Evolutionary conservation across 2,888 invertebrate species (phyloP).

Genomic region (Leucophenga montana): DNA sequence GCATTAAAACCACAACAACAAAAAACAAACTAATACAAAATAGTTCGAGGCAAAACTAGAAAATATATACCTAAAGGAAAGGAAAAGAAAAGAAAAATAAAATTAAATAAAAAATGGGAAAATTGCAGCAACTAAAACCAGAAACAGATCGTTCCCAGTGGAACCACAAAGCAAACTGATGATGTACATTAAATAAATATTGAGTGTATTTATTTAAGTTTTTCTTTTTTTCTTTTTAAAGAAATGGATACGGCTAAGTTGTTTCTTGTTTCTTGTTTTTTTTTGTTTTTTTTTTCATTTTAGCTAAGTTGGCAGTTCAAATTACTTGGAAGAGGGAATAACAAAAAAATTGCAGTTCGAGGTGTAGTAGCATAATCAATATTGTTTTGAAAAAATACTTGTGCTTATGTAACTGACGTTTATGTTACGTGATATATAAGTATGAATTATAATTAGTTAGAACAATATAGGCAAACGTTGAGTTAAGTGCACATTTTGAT

Average conservation of each 20-base stretch:
- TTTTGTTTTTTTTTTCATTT: neutral
- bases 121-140: neutral
- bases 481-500: no score
- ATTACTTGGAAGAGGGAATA: no score
- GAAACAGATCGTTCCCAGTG: neutral
- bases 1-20: constrained; percentile 9
- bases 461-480: no score
- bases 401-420: no score
- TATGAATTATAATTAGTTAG: no score
- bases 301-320: neutral
- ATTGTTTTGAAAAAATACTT: no score
- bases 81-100: neutral
- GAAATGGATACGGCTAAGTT: no score
- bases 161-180: neutral
- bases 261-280: neutral
- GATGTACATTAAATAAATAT: neutral
- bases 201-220: neutral
- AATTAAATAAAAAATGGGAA: neutral
- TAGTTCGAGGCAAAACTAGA: constrained; percentile 11
- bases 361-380: no score
- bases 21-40: constrained; percentile 10
- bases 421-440: no score
- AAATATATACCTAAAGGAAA: neutral
- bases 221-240: neutral
- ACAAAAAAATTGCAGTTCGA: no score